Evolutionary conservation across 2,888 invertebrate species (phyloP).

Genomic region (Cantharis rufa): DNA sequence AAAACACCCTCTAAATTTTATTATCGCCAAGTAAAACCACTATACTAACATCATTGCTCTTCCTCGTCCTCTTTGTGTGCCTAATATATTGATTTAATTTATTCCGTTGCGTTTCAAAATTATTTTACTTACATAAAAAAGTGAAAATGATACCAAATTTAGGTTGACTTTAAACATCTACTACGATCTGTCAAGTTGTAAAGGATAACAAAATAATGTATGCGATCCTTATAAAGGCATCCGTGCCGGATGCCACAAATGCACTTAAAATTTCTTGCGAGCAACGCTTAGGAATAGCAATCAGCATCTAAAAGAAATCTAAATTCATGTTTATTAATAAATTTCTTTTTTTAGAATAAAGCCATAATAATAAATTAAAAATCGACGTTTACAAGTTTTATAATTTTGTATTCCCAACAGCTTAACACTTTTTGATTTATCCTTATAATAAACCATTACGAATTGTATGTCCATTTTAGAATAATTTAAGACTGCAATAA

Average conservation of each 20-base stretch:
- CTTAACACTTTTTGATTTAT: background rate
- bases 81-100: background rate
- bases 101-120: background rate
- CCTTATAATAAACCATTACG: background rate
- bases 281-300: background rate
- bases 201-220: constrained; percentile 7
- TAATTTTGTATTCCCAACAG: background rate
- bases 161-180: background rate
- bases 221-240: constrained; percentile 9
- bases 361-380: background rate
- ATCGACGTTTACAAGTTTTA: background rate
- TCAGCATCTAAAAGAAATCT: background rate
- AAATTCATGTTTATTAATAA: constrained; percentile 2
- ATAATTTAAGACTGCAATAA: background rate
- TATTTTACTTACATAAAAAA: background rate
- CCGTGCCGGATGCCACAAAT: constrained; percentile 11
- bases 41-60: background rate
- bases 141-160: background rate
- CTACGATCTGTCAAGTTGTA: constrained; percentile 6
- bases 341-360: background rate
- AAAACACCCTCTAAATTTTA: background rate
- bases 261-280: background rate
- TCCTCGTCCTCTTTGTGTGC: background rate
- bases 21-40: background rate
- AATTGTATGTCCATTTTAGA: background rate